These are phyloP conservation scores for Philhelius pedissequus DNA, from an alignment of 2,888 invertebrate genomes.

Conservation along the genomic window DNA sequence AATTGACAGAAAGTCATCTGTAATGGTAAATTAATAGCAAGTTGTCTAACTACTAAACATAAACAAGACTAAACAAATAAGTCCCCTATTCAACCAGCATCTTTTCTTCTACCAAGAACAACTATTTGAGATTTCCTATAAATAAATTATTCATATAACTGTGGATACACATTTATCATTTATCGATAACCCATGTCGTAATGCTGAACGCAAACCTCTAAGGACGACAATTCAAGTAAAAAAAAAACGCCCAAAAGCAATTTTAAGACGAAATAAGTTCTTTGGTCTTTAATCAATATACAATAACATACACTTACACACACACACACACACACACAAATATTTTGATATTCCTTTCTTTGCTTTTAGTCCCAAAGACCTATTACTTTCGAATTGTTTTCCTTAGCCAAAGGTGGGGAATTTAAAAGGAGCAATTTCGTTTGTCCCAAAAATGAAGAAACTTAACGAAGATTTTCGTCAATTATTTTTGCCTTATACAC, in stretches of 20 bases:
- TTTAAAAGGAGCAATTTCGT: not conserved
- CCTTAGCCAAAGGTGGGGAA: slow-evolving; percentile 4
- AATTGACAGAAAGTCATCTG: too few species aligned
- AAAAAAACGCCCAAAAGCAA: not conserved
- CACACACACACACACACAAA: not conserved
- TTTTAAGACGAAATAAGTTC: slow-evolving; percentile 27
- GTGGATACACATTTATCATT: not conserved
- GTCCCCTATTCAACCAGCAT: too few species aligned
- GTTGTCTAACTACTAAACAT: too few species aligned
- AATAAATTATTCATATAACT: not conserved
- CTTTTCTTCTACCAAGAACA: too few species aligned
- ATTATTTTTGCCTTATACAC: slow-evolving; percentile 23
- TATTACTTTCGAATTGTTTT: slow-evolving; percentile 21
- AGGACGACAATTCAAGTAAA: not conserved
- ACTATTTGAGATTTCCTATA: too few species aligned
- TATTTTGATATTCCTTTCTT: not conserved
- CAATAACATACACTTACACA: not conserved
- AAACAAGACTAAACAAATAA: too few species aligned
- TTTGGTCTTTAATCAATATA: slow-evolving; percentile 54
- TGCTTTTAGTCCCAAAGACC: not conserved
- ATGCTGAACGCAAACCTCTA: not conserved
- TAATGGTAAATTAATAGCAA: too few species aligned
- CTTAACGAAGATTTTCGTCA: slow-evolving; percentile 37
- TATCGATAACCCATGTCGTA: not conserved
- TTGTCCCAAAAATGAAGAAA: slow-evolving; percentile 38